Evolutionary conservation across 2,797 vertebrate genomes (phyloP).

Genomic region (Falco rusticolus): DNA sequence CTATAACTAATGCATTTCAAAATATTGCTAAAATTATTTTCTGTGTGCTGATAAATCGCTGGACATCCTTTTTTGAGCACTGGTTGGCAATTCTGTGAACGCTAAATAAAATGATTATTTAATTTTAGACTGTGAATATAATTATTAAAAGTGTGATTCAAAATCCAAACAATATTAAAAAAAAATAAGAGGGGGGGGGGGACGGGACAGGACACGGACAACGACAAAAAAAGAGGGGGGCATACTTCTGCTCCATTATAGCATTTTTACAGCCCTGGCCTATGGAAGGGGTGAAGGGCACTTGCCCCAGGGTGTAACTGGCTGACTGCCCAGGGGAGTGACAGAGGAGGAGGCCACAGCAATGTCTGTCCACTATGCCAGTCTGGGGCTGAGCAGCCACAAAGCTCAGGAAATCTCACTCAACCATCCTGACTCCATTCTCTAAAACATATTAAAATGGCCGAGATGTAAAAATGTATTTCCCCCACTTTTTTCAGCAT

Average conservation of each 20-base stretch:
- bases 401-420: not conserved
- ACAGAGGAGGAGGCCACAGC: not conserved
- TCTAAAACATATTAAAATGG: not conserved
- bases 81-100: constrained; percentile 18
- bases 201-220: too few relatives aligned
- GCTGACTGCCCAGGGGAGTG: not conserved
- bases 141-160: constrained; percentile 44
- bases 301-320: not conserved
- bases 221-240: accelerated
- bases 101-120: constrained; percentile 31
- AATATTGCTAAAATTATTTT: constrained; percentile 63
- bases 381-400: not conserved
- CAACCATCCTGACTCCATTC: not conserved
- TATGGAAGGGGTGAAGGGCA: not conserved
- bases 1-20: constrained; percentile 42
- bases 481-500: not conserved
- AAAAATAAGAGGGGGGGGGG: too few relatives aligned
- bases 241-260: not conserved
- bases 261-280: not conserved
- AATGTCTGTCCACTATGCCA: not conserved
- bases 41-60: constrained; percentile 48
- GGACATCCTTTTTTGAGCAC: constrained; percentile 47
- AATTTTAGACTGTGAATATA: constrained; percentile 23
- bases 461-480: not conserved
- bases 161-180: not conserved